Conservation (phyloP, 2,113 vertebrate genomes). For the Numenius arquata region DNA sequence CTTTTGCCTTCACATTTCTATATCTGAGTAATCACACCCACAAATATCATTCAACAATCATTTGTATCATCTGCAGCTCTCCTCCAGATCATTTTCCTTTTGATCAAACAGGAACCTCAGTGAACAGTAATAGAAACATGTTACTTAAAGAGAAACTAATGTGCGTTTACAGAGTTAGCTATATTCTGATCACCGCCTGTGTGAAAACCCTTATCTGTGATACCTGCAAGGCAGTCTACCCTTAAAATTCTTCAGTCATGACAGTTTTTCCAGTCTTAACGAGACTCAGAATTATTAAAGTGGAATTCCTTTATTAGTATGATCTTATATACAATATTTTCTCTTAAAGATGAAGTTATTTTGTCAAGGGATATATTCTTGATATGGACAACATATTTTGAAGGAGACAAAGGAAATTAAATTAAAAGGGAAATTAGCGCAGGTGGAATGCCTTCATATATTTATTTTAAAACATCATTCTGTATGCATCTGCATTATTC, state of each 20-base stretch:
- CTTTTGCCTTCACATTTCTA: background rate
- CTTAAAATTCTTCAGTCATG: background rate
- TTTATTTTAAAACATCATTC: constrained; percentile 60
- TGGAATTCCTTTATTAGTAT: background rate
- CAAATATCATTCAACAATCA: background rate
- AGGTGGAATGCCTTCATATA: background rate
- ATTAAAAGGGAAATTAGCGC: background rate
- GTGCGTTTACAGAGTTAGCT: background rate
- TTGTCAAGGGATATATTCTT: background rate
- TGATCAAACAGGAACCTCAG: background rate
- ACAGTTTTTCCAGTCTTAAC: background rate
- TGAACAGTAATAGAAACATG: background rate
- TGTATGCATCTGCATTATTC: constrained; percentile 22
- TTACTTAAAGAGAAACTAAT: background rate
- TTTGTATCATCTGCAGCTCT: background rate
- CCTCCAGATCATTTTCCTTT: background rate
- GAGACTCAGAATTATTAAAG: background rate
- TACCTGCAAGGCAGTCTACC: background rate
- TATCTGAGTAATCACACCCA: background rate
- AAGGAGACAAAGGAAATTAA: background rate
- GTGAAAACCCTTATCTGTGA: background rate
- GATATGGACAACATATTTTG: background rate
- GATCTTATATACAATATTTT: background rate
- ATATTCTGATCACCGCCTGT: background rate
- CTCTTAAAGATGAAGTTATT: background rate